These are phyloP conservation scores for Calephelis nemesis DNA, from an alignment of 1,140 invertebrate species.

Conservation along the genomic window DNA sequence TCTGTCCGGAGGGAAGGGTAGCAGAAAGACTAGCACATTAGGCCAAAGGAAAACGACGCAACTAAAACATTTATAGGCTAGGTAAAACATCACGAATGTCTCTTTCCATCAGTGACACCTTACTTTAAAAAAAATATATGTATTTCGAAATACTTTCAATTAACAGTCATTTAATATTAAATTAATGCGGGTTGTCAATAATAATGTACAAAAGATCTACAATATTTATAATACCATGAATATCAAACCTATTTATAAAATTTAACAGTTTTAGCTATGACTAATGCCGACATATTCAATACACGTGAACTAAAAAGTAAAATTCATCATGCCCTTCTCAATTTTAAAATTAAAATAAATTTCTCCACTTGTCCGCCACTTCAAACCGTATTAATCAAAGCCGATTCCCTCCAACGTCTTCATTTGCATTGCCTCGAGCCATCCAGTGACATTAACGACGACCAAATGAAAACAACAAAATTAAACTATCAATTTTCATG, in stretches of 20 bases:
- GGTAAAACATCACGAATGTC: no score
- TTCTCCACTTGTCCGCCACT: slow-evolving; percentile 33
- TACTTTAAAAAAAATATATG: no score
- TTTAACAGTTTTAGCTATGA: neutral
- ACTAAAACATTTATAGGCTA: no score
- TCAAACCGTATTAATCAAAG: slow-evolving; percentile 65
- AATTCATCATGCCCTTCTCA: neutral
- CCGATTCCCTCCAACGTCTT: slow-evolving; percentile 63
- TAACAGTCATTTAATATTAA: neutral
- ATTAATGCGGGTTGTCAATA: neutral
- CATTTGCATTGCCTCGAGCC: slow-evolving; percentile 68
- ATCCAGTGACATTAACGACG: slow-evolving; percentile 67
- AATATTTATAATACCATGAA: slow-evolving; percentile 4
- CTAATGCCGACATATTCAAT: slow-evolving; percentile 13
- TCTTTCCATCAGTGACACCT: no score
- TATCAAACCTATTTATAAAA: neutral
- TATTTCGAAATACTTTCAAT: no score
- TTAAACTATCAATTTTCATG: slow-evolving; percentile 72
- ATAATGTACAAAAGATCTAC: neutral
- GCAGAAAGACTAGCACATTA: no score
- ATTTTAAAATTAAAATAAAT: slow-evolving; percentile 23
- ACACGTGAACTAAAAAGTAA: neutral
- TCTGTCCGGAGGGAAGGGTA: no score
- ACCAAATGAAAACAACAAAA: slow-evolving; percentile 70
- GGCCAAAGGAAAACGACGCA: no score